A percentile compares a stretch with the other conserved stretches of the same genome.
These are phyloP conservation scores for Notodonta ziczac DNA, from an alignment of 2,888 invertebrate species.

Conservation along the genomic window DNA sequence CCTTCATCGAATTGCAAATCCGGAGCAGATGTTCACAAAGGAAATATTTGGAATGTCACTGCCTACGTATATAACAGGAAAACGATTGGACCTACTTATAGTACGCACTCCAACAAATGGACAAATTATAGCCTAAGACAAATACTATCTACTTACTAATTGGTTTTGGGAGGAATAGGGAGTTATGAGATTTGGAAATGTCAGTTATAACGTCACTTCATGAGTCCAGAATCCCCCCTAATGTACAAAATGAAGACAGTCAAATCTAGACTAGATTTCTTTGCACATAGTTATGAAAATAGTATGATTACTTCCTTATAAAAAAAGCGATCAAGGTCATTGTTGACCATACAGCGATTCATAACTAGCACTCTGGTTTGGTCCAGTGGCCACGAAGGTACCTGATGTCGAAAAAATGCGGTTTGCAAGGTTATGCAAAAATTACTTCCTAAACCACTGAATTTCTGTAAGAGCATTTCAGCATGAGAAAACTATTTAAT, in stretches of 20 bases:
- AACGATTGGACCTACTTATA: not conserved
- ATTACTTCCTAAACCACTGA: not conserved
- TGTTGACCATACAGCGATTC: not conserved
- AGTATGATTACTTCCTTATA: not conserved
- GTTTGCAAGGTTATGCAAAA: not conserved
- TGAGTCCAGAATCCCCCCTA: too few species aligned
- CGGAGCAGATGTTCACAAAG: conserved; percentile 1
- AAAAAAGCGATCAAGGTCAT: not conserved
- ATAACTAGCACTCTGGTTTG: not conserved
- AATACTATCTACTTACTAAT: too few species aligned
- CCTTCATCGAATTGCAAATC: conserved; percentile 2
- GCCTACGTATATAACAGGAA: not conserved
- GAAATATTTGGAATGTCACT: conserved; percentile 3
- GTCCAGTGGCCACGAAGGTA: not conserved
- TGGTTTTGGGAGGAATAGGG: too few species aligned
- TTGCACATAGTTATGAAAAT: not conserved
- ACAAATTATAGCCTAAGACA: too few species aligned
- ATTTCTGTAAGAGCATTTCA: too few species aligned
- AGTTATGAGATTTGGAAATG: too few species aligned
- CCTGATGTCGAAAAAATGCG: not conserved
- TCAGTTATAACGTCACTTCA: too few species aligned
- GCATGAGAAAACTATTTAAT: too few species aligned
- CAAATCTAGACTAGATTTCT: not conserved
- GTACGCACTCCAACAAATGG: too few species aligned
- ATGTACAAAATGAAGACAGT: too few species aligned